phyloP scores from a whole-genome alignment of 2,888 invertebrate species.

The Ichneumon xanthorius region DNA sequence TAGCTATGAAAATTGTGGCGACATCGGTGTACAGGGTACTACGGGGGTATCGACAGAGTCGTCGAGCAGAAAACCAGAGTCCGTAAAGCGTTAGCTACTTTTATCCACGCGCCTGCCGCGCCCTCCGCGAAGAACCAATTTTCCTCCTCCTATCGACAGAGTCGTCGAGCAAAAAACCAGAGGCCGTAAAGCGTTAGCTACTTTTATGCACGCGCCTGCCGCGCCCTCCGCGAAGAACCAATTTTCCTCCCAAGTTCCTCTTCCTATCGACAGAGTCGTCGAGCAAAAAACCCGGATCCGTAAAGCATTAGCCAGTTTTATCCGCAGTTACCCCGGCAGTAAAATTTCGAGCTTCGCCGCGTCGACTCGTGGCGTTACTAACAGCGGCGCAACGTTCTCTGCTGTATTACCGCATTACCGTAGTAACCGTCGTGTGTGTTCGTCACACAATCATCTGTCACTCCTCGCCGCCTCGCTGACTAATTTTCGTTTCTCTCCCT shows the following conservation, averaged over 20 bases:
- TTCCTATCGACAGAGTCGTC: neutral
- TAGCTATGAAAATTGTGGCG: no score
- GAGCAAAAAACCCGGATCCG: neutral
- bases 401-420: slow-evolving; percentile 6
- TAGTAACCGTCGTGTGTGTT: slow-evolving; percentile 20
- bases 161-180: neutral
- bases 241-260: no score
- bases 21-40: no score
- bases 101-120: neutral
- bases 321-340: neutral
- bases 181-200: neutral
- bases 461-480: neutral
- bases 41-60: no score
- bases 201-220: neutral
- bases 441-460: neutral
- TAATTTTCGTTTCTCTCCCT: neutral
- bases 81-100: no score
- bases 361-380: neutral
- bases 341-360: neutral
- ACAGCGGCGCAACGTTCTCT: neutral
- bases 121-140: neutral
- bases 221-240: neutral
- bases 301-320: neutral
- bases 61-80: no score
- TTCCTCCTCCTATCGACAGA: neutral